Evolutionary conservation across 2,113 vertebrate genomes (phyloP), one percentile per base, ranked within the genome.

Genomic region (Erythrolamprus reginae): DNA sequence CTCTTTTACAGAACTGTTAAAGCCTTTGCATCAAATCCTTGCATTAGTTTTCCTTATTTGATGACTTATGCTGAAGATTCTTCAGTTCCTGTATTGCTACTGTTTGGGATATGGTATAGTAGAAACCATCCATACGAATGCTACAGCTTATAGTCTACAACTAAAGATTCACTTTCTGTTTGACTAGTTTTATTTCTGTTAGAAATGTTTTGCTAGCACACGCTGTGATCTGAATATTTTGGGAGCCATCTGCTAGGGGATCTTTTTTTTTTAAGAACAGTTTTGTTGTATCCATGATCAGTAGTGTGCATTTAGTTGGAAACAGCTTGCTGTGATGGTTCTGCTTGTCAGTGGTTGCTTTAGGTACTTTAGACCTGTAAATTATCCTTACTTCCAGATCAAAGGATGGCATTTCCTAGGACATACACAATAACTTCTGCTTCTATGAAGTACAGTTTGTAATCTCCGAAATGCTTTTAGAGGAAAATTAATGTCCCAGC

Each of bases 371-470:
- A 58, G 38, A 70, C 42, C 3, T 91, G 52, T 3, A 28, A 58
- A n/a, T 0, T 45, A 17, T 61, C 87, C 85, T 53, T 84, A 70
- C 15, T 90, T 87, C 87, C 10, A 0, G 56, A 26, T 23, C 26
- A 88, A 92, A 89, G 85, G 89, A 77, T 38, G 28, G 82, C 1
- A 4, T 89, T 84, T 92, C 88, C 82, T 56, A 89, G 77, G 10
- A 38, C 89, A 58, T 89, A 90, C 48, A 61, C 38, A 89, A 15
- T 87, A 17, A 84, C 2, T 89, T 82, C 53, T 70, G 28, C 42
- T 88, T 51, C 45, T 91, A 58, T 48, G 88, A 88, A 88, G 42
- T 51, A 48, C 56, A 19, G 24, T 56, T 47, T 82, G 82, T 88
- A 84, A 91, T 55, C 53, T 91, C 9, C 84, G 45, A 52, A 38